These are phyloP conservation scores for Coecobrya sp. DNA, from an alignment of 2,888 invertebrate genomes.

Conservation along the genomic window DNA sequence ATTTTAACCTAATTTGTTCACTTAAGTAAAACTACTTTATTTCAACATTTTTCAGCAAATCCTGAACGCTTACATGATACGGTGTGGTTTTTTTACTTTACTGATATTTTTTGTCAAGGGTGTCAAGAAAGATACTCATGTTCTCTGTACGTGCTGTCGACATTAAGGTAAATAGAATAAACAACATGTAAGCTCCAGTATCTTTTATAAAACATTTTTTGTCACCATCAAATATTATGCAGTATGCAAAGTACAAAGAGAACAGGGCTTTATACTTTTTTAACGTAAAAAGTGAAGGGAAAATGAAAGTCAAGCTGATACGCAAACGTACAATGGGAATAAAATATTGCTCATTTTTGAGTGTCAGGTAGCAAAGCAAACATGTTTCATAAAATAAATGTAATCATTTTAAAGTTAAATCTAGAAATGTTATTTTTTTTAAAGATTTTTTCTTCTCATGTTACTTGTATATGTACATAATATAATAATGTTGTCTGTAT, in stretches of 20 bases:
- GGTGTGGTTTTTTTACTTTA: no score
- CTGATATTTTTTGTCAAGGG: neutral
- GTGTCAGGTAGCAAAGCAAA: constrained; percentile 20
- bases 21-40: no score
- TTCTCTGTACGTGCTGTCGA: neutral
- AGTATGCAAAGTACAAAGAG: constrained; percentile 55
- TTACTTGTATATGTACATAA: no score
- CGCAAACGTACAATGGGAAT: neutral
- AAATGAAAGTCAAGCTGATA: no score
- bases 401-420: no score
- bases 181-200: constrained; percentile 53
- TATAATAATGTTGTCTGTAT: no score
- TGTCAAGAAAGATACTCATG: neutral
- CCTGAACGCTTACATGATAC: no score
- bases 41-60: no score
- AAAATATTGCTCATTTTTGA: neutral
- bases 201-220: constrained; percentile 46
- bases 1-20: no score
- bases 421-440: no score
- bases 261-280: neutral
- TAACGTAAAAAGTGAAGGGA: neutral
- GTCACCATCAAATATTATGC: neutral
- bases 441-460: no score
- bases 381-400: no score
- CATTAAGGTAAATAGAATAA: constrained; percentile 27